Evolutionary conservation across 1,140 invertebrate genomes (phyloP).

Genomic region (Phymorhynchus buccinoides): DNA sequence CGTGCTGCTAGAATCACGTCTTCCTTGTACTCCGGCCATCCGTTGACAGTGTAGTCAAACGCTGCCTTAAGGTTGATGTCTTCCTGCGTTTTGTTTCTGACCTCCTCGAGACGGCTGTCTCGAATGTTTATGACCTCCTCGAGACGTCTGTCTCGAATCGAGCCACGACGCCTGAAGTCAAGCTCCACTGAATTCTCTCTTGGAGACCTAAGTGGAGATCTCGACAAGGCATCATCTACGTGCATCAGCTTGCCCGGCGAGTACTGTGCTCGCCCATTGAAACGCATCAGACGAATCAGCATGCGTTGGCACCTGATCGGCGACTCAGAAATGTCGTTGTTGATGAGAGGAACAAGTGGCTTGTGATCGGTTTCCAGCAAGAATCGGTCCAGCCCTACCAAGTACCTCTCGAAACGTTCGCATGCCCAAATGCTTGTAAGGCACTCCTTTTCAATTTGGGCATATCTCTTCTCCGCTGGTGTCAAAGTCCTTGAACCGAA

Average conservation of each 20-base stretch:
- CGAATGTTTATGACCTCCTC: background rate
- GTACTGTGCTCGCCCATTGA: conserved; percentile 39
- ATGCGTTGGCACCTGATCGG: background rate
- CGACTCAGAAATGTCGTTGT: background rate
- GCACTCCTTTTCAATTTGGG: conserved; percentile 76
- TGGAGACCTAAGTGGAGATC: conserved; percentile 35
- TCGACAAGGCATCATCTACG: conserved; percentile 49
- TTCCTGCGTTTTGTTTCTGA: background rate
- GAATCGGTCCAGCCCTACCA: conserved; percentile 35
- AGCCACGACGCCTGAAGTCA: no score
- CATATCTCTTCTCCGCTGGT: conserved; percentile 72
- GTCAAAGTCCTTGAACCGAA: conserved; percentile 51
- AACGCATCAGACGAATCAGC: conserved; percentile 37
- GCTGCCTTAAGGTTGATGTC: background rate
- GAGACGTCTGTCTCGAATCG: no score
- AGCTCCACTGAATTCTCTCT: no score
- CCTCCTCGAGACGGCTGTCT: background rate
- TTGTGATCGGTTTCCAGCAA: conserved; percentile 66
- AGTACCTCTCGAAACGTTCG: conserved; percentile 26
- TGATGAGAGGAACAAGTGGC: conserved; percentile 60
- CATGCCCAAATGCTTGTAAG: conserved; percentile 73
- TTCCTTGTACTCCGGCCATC: no score
- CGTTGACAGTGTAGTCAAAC: background rate
- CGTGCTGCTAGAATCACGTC: background rate
- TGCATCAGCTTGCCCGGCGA: background rate